A percentile compares a stretch with the other conserved stretches of the same genome.
phyloP scores from a whole-genome alignment of 2,888 invertebrate species.

The Mythimna pallens region DNA sequence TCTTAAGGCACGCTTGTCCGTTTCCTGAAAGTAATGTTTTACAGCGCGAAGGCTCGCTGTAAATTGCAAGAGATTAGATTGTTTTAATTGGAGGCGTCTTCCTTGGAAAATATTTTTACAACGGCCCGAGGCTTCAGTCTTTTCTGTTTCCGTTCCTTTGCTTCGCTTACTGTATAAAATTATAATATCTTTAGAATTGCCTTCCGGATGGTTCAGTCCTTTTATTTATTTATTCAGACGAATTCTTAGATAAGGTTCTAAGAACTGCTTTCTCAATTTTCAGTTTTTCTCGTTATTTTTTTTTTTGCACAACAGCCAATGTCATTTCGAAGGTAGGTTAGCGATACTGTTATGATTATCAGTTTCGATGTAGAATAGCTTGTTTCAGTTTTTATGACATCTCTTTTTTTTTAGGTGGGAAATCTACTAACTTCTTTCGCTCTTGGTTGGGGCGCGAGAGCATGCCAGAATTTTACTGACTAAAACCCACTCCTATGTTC shows the following conservation, averaged over 20 bases:
- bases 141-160: constrained; percentile 20
- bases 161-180: constrained; percentile 25
- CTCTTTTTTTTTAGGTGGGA: too few relatives aligned
- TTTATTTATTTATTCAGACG: neutral
- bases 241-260: neutral
- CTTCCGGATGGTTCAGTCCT: neutral
- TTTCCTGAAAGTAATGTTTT: constrained; percentile 45
- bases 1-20: neutral
- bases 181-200: constrained; percentile 33
- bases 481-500: too few relatives aligned
- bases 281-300: neutral
- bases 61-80: constrained; percentile 50
- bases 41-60: constrained; percentile 29
- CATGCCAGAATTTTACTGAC: too few relatives aligned
- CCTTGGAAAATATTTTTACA: constrained; percentile 30
- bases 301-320: neutral
- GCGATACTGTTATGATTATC: neutral
- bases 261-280: neutral
- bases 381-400: neutral
- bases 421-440: too few relatives aligned
- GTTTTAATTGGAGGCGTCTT: constrained; percentile 43
- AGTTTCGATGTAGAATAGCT: neutral
- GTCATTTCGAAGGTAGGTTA: neutral
- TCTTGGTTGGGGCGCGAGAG: too few relatives aligned
- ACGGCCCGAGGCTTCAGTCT: constrained; percentile 22